Base-by-base conservation (phyloP, 1,140 invertebrate species). In the Mesaphorura yosii region DNA sequence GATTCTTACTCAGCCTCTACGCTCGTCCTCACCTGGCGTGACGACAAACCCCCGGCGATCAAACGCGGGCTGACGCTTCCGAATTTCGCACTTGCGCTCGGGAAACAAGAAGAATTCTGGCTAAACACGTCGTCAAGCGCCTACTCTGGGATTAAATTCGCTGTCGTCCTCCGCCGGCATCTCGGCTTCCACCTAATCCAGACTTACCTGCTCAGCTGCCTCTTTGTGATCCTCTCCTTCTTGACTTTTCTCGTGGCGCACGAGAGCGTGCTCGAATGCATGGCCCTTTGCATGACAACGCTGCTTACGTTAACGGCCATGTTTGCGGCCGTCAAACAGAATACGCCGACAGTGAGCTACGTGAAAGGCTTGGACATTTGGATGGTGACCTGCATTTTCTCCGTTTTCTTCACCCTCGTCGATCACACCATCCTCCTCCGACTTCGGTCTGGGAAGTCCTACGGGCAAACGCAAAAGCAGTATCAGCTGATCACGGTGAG, bases 271-370 rank as follows among this genome's bases (percentile, higher is more conserved):
- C 40, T 42, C 4, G 44, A 46, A 27, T 12, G 12, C 19, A 6
- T 46, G 7, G 29, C 44, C 7, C 44, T 46, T 20, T 46, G 44
- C 44, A 46, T 46, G 44, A 46, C 44, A 27, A 46, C 44, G 5
- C 44, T 46, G 5, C 23, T 46, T 15, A 46, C 44, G 7, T 6
- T 46, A 31, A 48, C 46, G 5, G 25, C 46, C 4, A 48, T 48
- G 46, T 48, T 48, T 48, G 46, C 46, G 19, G 10, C 46, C 20
- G 46, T 42, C 10, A 55, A 45, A 50, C 27, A 55, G 44, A 49
- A 23, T 12, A 55, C 47, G 3, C 53, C 53, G 1, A 55, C 45
- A n/a, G 53, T 54, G 4, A 48, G 44, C 23, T 54, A 54, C 23
- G 53, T 55, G 17, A 55, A 55, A 27, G 44, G 44, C 7, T 25